Evolutionary conservation across 2,797 vertebrate genomes (phyloP).

Genomic region (Prunella strophiata): DNA sequence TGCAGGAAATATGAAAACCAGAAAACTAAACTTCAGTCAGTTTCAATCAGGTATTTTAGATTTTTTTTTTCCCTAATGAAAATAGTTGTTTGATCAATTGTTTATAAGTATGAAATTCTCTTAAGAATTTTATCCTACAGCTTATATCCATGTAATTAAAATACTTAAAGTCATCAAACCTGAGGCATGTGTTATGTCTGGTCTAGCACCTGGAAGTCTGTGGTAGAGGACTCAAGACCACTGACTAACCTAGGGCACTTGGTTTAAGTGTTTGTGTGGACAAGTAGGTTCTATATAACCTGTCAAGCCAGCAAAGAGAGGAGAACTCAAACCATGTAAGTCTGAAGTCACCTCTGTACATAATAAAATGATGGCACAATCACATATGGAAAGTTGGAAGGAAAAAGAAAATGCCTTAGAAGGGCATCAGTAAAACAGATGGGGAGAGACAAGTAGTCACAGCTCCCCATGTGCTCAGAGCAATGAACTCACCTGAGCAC

Average conservation of each 20-base stretch:
- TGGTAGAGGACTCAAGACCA: not conserved
- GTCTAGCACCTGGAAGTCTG: not conserved
- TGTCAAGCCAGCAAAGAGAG: not conserved
- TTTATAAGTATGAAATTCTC: not conserved
- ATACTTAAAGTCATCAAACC: not conserved
- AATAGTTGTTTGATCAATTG: not conserved
- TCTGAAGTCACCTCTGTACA: not conserved
- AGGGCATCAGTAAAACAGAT: not conserved
- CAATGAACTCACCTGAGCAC: not conserved
- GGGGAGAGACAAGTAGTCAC: not conserved
- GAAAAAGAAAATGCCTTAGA: not conserved
- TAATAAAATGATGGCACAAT: not conserved
- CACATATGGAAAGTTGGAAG: not conserved
- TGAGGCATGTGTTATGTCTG: not conserved
- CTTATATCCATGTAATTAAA: not conserved
- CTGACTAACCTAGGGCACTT: not conserved
- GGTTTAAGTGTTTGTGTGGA: not conserved
- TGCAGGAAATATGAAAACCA: not conserved
- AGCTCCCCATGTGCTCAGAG: fast-evolving
- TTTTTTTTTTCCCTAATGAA: not conserved
- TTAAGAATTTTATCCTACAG: not conserved
- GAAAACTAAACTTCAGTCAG: not conserved
- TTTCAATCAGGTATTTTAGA: not conserved
- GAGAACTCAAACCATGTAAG: not conserved
- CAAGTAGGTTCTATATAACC: not conserved